A percentile compares a stretch with the other conserved stretches of the same genome.
phyloP scores from a whole-genome alignment of 2,888 invertebrate genomes.

The Chorisops tibialis region DNA sequence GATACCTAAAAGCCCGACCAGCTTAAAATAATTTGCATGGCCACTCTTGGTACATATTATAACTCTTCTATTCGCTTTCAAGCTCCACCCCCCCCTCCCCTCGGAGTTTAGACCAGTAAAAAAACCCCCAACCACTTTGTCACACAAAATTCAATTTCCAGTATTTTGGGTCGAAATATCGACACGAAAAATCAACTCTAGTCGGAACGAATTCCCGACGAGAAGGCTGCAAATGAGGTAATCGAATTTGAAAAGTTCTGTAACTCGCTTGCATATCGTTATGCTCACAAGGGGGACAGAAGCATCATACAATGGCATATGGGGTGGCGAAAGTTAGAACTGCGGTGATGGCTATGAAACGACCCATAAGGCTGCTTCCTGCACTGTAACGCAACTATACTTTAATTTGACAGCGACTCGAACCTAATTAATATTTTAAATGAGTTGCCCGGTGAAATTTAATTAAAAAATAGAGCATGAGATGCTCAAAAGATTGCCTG shows the following conservation, averaged over 20 bases:
- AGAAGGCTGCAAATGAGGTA: slow-evolving; percentile 14
- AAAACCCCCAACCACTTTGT: neutral
- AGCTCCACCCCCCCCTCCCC: neutral
- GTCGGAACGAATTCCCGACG: slow-evolving; percentile 13
- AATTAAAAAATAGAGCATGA: too few relatives aligned
- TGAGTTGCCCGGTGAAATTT: too few relatives aligned
- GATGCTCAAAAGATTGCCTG: too few relatives aligned
- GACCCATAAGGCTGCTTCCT: too few relatives aligned
- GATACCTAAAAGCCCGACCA: neutral
- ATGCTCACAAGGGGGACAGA: too few relatives aligned
- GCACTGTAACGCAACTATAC: too few relatives aligned
- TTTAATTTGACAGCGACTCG: too few relatives aligned
- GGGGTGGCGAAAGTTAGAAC: too few relatives aligned
- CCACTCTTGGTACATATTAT: slow-evolving; percentile 1
- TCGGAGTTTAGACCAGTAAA: neutral
- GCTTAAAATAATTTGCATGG: slow-evolving; percentile 22
- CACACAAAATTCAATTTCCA: slow-evolving; percentile 14
- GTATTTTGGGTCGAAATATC: slow-evolving; percentile 15
- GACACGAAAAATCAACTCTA: slow-evolving; percentile 23
- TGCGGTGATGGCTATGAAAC: too few relatives aligned
- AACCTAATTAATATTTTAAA: too few relatives aligned
- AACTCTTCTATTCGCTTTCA: slow-evolving; percentile 4
- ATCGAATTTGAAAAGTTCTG: slow-evolving; percentile 22
- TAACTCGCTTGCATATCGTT: too few relatives aligned
- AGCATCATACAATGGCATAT: too few relatives aligned